Evolutionary conservation across 2,888 invertebrate genomes (phyloP).

Genomic region (Parnassius glacialis): DNA sequence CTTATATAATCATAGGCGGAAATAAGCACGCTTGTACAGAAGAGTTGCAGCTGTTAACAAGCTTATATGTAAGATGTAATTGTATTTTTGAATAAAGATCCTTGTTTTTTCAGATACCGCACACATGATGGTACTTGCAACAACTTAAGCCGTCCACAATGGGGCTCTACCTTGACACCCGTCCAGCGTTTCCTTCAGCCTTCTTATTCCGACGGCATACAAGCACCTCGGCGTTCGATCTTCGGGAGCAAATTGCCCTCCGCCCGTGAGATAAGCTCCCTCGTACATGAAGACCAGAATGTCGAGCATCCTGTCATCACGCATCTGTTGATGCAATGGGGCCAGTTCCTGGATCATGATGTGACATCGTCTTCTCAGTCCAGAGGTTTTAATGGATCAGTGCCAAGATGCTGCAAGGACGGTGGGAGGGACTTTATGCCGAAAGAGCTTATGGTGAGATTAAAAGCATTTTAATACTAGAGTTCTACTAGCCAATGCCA

Average conservation of each 20-base stretch:
- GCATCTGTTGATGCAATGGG: constrained; percentile 94
- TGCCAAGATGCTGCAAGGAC: constrained; percentile 87
- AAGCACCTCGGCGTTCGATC: constrained; percentile 79
- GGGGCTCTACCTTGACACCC: constrained; percentile 91
- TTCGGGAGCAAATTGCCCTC: constrained; percentile 85
- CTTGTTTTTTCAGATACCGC: constrained; percentile 80
- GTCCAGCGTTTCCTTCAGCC: constrained; percentile 91
- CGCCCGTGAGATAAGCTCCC: constrained; percentile 86
- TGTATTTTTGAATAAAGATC: no score
- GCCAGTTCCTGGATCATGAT: constrained; percentile 94
- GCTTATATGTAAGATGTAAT: no score
- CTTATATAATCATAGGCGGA: no score
- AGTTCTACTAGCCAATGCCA: no score
- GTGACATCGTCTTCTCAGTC: constrained; percentile 89
- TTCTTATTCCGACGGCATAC: constrained; percentile 88
- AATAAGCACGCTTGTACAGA: no score
- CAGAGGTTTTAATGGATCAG: constrained; percentile 87
- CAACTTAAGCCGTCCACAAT: constrained; percentile 87
- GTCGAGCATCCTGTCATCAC: constrained; percentile 85
- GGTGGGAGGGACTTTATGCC: constrained; percentile 82
- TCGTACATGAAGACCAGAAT: constrained; percentile 82
- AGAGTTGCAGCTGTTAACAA: no score
- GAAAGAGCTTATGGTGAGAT: constrained; percentile 81
- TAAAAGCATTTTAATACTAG: no score
- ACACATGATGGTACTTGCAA: constrained; percentile 95